Conservation (phyloP, 1,140 invertebrate genomes). For the Lepidurus apus region DNA sequence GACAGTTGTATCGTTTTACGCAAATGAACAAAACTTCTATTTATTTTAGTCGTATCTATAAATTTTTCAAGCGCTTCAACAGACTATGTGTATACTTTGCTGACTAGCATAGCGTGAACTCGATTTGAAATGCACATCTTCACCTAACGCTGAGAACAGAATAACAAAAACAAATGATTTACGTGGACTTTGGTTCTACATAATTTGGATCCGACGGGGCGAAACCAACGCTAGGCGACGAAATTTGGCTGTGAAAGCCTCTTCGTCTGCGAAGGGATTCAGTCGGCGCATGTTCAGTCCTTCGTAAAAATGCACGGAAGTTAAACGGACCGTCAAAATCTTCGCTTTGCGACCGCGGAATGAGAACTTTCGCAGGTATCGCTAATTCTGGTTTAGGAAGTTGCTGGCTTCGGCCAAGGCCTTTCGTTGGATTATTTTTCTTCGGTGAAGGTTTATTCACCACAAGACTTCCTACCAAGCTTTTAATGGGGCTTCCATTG, state of each 20-base stretch:
- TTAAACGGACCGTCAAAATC: constrained; percentile 61
- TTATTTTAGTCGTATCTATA: not conserved
- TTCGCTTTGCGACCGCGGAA: constrained; percentile 42
- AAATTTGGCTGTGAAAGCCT: constrained; percentile 40
- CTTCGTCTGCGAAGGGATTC: constrained; percentile 65
- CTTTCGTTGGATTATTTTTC: not conserved
- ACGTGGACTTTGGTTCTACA: not conserved
- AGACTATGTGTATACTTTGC: not conserved
- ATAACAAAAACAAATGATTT: not conserved
- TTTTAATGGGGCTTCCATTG: not conserved
- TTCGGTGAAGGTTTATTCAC: not conserved
- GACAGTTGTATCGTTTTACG: not conserved
- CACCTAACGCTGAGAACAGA: too few species aligned
- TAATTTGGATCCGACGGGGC: not conserved
- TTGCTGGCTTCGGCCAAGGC: not conserved
- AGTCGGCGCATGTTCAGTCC: constrained; percentile 60
- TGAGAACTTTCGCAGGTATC: constrained; percentile 17
- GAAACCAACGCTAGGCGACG: not conserved
- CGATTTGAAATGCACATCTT: not conserved
- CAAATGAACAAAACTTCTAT: not conserved
- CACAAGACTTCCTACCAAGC: not conserved
- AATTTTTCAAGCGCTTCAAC: not conserved
- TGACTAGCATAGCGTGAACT: constrained; percentile 1
- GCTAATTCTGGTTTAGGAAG: constrained; percentile 24
- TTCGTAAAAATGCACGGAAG: constrained; percentile 61